Evolutionary conservation across 2,113 vertebrate species (phyloP).

Genomic region (Phalacrocorax pelagicus): DNA sequence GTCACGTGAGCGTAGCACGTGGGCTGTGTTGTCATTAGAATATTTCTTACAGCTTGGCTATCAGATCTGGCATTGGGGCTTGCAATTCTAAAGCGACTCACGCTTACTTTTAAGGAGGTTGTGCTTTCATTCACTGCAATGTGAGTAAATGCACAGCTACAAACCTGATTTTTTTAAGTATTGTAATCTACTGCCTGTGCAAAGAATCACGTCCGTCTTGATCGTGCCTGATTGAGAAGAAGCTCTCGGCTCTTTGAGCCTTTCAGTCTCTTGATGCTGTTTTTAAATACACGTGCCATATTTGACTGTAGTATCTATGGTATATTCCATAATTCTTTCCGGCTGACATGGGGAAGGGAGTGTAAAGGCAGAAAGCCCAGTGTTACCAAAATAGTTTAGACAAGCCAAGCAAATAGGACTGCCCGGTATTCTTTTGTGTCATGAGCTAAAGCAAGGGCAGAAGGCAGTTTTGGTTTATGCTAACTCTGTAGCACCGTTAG

Average conservation of each 20-base stretch:
- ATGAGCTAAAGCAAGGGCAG: not conserved
- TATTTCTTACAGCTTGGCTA: not conserved
- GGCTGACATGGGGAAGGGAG: not conserved
- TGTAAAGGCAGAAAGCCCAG: not conserved
- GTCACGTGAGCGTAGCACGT: fast-evolving
- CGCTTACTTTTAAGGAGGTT: not conserved
- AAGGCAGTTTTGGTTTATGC: not conserved
- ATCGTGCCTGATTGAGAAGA: not conserved
- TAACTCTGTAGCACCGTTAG: not conserved
- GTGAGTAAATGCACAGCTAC: not conserved
- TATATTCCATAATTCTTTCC: not conserved
- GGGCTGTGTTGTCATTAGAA: too few relatives aligned
- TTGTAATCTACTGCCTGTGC: not conserved
- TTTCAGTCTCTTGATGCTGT: not conserved
- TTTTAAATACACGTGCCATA: not conserved
- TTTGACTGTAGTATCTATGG: not conserved
- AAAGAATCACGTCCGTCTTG: not conserved
- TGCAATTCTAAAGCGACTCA: too few relatives aligned
- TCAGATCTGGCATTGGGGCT: not conserved
- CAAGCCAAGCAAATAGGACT: not conserved
- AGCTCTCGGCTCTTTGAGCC: not conserved
- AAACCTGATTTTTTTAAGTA: not conserved
- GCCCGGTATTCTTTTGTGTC: too few relatives aligned
- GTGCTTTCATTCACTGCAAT: not conserved
- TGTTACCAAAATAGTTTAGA: not conserved